These are phyloP conservation scores for Chrysomela aeneicollis DNA, from an alignment of 2,888 invertebrate species.

Conservation along the genomic window DNA sequence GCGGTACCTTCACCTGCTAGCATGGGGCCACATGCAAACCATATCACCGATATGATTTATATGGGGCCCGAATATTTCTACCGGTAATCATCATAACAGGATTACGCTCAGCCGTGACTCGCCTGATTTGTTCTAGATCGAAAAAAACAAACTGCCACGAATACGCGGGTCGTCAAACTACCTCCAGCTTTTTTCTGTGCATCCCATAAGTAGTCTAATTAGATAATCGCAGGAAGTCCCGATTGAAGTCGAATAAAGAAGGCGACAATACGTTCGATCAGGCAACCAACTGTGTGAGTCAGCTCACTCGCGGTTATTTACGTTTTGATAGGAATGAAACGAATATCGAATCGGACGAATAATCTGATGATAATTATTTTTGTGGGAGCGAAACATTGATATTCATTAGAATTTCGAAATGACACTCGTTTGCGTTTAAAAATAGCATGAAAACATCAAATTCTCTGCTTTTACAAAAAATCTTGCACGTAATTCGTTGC, in stretches of 20 bases:
- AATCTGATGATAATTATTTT: no score
- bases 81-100: neutral
- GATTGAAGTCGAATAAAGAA: constrained; percentile 23
- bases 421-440: no score
- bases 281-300: no score
- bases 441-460: no score
- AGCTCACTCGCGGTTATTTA: no score
- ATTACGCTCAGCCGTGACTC: neutral
- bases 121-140: constrained; percentile 4
- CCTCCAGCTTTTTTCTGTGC: constrained; percentile 22
- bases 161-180: constrained; percentile 35
- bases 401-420: no score
- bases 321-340: no score
- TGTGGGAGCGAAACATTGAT: no score
- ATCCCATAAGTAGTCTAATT: constrained; percentile 34
- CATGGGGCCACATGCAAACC: neutral
- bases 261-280: neutral
- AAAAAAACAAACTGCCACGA: constrained; percentile 14
- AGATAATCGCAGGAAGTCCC: constrained; percentile 40
- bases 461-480: no score
- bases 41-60: neutral
- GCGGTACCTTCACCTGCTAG: neutral
- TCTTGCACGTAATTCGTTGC: no score
- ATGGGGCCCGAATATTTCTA: neutral
- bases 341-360: no score